These are phyloP conservation scores for Myotis davidii DNA, from an alignment of 2,113 vertebrate species.

Conservation along the genomic window DNA sequence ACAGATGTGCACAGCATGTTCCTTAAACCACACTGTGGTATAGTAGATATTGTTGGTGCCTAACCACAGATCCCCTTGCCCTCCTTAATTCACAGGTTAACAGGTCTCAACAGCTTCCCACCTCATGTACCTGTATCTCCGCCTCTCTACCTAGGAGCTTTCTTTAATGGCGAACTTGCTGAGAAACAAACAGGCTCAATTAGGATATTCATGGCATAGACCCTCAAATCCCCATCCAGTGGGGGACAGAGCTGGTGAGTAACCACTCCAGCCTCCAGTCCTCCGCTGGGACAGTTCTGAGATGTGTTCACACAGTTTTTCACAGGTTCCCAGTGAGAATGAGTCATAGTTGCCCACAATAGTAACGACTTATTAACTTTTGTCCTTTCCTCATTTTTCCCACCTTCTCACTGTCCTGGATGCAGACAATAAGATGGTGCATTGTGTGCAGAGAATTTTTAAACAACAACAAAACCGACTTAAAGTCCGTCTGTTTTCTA, in stretches of 20 bases:
- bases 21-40: background rate
- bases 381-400: background rate
- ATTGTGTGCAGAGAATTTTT: background rate
- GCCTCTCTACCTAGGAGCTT: background rate
- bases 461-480: background rate
- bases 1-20: background rate
- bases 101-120: background rate
- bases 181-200: background rate
- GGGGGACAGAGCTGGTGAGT: background rate
- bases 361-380: background rate
- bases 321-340: background rate
- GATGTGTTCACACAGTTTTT: background rate
- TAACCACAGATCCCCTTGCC: too few relatives aligned
- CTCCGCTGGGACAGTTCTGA: background rate
- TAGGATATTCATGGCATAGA: background rate
- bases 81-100: background rate
- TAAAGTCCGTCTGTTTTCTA: slow-evolving; percentile 4
- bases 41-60: background rate
- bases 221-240: background rate
- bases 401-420: background rate
- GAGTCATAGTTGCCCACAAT: background rate
- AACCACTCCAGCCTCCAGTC: background rate
- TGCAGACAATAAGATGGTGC: background rate
- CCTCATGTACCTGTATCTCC: background rate
- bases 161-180: background rate